Evolutionary conservation across 2,888 invertebrate species (phyloP).

Genomic region (Rosalia funebris): DNA sequence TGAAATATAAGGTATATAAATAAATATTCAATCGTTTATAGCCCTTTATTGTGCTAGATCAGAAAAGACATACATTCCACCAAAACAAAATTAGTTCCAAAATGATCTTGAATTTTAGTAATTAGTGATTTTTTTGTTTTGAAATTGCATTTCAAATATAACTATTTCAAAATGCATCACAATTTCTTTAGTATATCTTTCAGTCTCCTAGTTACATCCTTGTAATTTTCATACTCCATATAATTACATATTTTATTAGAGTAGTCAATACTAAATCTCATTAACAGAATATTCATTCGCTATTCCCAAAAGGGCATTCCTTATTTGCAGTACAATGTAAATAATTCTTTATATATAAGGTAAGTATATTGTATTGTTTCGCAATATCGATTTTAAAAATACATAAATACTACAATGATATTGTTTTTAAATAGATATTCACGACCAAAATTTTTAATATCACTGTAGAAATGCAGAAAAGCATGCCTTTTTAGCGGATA

Average conservation of each 20-base stretch:
- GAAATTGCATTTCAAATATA: too few relatives aligned
- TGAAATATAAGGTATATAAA: too few relatives aligned
- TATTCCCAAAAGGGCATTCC: neutral
- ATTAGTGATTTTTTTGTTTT: too few relatives aligned
- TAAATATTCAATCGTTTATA: too few relatives aligned
- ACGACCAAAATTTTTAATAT: too few relatives aligned
- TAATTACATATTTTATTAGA: slow-evolving; percentile 5
- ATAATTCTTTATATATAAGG: neutral
- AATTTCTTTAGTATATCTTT: neutral
- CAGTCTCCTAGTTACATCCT: neutral
- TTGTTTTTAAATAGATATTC: neutral
- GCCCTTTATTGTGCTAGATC: too few relatives aligned
- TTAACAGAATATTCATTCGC: neutral
- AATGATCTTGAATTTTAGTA: too few relatives aligned
- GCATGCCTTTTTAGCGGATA: neutral
- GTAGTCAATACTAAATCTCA: slow-evolving; percentile 15
- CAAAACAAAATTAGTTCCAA: too few relatives aligned
- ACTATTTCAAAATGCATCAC: too few relatives aligned
- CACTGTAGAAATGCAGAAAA: slow-evolving; percentile 10
- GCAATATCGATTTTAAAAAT: too few relatives aligned
- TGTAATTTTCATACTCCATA: slow-evolving; percentile 3
- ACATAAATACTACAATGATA: neutral
- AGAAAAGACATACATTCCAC: too few relatives aligned
- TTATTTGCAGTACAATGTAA: slow-evolving; percentile 2
- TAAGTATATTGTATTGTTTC: too few relatives aligned